These are phyloP conservation scores for Corydoras maculifer DNA, from an alignment of 2,113 vertebrate genomes.

Conservation along the genomic window DNA sequence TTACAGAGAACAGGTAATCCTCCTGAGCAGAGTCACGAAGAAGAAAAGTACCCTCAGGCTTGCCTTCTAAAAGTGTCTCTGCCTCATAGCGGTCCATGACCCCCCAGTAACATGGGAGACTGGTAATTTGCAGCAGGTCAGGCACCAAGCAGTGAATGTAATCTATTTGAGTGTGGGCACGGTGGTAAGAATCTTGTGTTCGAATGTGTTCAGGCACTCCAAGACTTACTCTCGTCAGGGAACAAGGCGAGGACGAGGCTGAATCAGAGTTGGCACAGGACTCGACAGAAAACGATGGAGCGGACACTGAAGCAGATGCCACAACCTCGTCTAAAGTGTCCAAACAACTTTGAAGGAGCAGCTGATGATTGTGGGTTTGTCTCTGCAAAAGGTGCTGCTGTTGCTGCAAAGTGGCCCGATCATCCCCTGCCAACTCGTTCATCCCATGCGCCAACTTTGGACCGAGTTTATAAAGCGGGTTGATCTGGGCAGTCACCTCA, in stretches of 20 bases:
- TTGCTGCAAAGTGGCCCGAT: slow-evolving; percentile 51
- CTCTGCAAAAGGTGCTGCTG: slow-evolving; percentile 49
- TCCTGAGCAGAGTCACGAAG: slow-evolving; percentile 78
- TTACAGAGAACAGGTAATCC: slow-evolving; percentile 78
- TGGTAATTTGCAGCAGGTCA: slow-evolving; percentile 70
- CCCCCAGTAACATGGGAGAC: slow-evolving; percentile 76
- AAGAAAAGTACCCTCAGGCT: slow-evolving; percentile 75
- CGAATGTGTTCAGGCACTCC: slow-evolving; percentile 45
- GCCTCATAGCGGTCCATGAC: slow-evolving; percentile 78
- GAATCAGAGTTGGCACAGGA: slow-evolving; percentile 29
- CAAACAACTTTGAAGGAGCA: slow-evolving; percentile 66
- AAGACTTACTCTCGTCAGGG: slow-evolving; percentile 18
- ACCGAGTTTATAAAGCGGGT: slow-evolving; percentile 70
- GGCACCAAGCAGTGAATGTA: slow-evolving; percentile 78
- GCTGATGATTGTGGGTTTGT: slow-evolving; percentile 54
- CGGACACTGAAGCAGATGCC: slow-evolving; percentile 46
- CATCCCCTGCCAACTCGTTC: slow-evolving; percentile 62
- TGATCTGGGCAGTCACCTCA: slow-evolving; percentile 72
- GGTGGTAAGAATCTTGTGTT: slow-evolving; percentile 57
- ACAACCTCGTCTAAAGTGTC: slow-evolving; percentile 70
- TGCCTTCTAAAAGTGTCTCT: slow-evolving; percentile 69
- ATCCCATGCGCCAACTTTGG: slow-evolving; percentile 73
- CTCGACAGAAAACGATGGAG: slow-evolving; percentile 22
- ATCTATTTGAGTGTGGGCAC: slow-evolving; percentile 73
- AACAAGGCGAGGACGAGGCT: slow-evolving; percentile 32